Percentiles rank a stretch among this genome's conserved stretches.
phyloP scores from a whole-genome alignment of 2,888 invertebrate genomes.

The Morpho deidamia region DNA sequence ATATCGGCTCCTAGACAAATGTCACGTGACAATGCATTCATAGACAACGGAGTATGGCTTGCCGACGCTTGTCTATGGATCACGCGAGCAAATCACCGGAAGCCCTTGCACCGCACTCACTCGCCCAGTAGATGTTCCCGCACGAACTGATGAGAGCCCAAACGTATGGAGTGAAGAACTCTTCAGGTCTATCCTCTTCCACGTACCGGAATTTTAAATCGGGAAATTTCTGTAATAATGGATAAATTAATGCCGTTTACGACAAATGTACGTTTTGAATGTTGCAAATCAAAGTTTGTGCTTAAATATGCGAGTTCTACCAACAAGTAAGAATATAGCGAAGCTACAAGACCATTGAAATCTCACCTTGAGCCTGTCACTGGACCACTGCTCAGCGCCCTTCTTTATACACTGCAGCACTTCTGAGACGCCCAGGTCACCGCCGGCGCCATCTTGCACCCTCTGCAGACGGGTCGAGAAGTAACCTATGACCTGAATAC shows the following conservation, averaged over 20 bases:
- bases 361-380: constrained; percentile 91
- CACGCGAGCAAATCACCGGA: constrained; percentile 50
- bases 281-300: too few species aligned
- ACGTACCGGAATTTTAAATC: constrained; percentile 99
- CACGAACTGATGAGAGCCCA: constrained; percentile 92
- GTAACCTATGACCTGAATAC: constrained; percentile 79
- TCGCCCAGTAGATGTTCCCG: constrained; percentile 71
- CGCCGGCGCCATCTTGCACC: constrained; percentile 80
- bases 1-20: too few species aligned
- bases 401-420: constrained; percentile 93
- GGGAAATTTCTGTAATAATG: constrained; percentile 92
- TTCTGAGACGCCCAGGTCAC: constrained; percentile 89
- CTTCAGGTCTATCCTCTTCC: constrained; percentile 98
- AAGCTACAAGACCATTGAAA: too few species aligned
- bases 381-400: constrained; percentile 95
- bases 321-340: too few species aligned
- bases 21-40: too few species aligned
- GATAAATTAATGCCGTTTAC: neutral
- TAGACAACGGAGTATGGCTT: neutral
- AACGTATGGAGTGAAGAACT: constrained; percentile 99
- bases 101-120: constrained; percentile 60
- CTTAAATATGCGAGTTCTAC: too few species aligned
- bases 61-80: constrained; percentile 17
- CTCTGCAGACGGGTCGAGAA: constrained; percentile 80
- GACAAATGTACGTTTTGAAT: too few species aligned